Base-by-base conservation (phyloP, 2,888 invertebrate genomes). In the Leptinotarsa rubiginosa region DNA sequence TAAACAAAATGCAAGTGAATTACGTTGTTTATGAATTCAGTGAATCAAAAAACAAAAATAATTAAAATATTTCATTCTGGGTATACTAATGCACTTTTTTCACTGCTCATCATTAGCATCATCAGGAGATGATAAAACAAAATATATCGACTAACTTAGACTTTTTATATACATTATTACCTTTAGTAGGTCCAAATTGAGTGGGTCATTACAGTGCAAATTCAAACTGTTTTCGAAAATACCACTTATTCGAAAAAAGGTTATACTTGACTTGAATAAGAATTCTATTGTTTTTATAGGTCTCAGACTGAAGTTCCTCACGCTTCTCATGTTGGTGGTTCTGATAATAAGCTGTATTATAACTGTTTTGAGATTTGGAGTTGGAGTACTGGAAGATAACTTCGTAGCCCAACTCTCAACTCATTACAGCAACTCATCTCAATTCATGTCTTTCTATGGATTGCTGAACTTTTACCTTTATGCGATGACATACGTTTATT, bases 361-460 rank as follows among this genome's bases (percentile, higher is more conserved):
- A 65, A 95, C 95, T 2, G 91, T 92, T 3, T 91, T 94, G 80
- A 91, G 96, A 74, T 98, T 97, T 89, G 97, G 98, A 4, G 93
- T 95, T 67, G 96, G 95, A 16, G 93, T 96, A 13, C 88, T 98
- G 71, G 96, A 98, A 88, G 97, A 98, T 87, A 97, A 97, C 88
- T 98, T 98, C 90, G 96, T 97, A 0, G 93, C 97, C 13, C 93
- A 95, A 75, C 90, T 97, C 22, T 93, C 94, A 25, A 95, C 96
- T 54, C 95, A 94, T 85, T 97, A 97, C 87, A 93, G 93, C 83
- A 97, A 96, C 81, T 97, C 97, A 0, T 96, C 96, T 10, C 96
- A 98, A 80, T 98, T 98, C 88, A 97, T 98, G 94, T 95, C 97
- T 4, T 94, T 97, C 81, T 98, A 98, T 87, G 97, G 97, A 41